phyloP scores from a whole-genome alignment of 2,888 invertebrate species.

The Troides helena region DNA sequence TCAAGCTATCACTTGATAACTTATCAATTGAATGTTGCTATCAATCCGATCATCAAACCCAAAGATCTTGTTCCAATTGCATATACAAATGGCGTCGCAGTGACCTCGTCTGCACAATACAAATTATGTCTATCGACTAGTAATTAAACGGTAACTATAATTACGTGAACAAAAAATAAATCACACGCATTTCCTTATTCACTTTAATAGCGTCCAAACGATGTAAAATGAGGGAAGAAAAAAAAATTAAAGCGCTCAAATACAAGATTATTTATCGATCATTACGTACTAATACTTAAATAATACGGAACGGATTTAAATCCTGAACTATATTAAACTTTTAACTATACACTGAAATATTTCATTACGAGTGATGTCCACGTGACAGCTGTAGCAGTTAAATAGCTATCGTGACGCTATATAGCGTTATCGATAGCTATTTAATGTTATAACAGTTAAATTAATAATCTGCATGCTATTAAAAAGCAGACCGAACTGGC shows the following conservation, averaged over 20 bases:
- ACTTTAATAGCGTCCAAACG: too few relatives aligned
- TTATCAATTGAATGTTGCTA: too few relatives aligned
- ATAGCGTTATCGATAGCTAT: too few relatives aligned
- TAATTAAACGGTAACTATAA: constrained; percentile 63
- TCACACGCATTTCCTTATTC: background rate
- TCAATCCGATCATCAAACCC: too few relatives aligned
- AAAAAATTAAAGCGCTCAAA: background rate
- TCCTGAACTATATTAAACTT: background rate
- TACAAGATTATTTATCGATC: background rate
- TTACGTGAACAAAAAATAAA: constrained; percentile 49
- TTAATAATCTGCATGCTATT: too few relatives aligned
- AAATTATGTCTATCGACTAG: constrained; percentile 61
- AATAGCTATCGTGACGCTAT: too few relatives aligned
- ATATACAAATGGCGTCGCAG: background rate
- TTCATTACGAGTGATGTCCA: background rate
- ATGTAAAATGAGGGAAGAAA: too few relatives aligned
- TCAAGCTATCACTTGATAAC: too few relatives aligned
- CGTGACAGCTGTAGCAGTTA: background rate
- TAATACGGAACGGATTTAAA: constrained; percentile 6
- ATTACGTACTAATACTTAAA: background rate
- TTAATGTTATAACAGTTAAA: too few relatives aligned
- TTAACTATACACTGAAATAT: background rate
- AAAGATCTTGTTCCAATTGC: too few relatives aligned
- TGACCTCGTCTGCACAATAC: constrained; percentile 1
- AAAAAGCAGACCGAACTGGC: too few relatives aligned